A percentile compares a stretch with the other conserved stretches of the same genome.
phyloP scores from a whole-genome alignment of 2,113 vertebrate species.

The Rallus limicola region DNA sequence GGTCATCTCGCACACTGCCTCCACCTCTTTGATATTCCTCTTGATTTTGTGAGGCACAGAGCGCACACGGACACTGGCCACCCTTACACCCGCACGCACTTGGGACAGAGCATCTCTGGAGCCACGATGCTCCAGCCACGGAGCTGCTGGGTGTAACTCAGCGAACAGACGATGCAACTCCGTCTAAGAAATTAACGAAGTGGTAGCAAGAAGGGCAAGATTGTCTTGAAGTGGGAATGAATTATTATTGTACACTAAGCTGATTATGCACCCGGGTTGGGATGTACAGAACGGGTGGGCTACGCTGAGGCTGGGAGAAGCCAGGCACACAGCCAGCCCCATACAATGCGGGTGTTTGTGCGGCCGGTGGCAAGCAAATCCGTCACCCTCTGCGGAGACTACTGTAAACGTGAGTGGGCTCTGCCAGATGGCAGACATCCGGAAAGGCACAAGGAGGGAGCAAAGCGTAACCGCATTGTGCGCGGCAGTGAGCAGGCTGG shows the following conservation, averaged over 20 bases:
- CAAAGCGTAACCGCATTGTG: rapidly evolving
- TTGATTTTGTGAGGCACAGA: neutral
- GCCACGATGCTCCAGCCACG: rapidly evolving
- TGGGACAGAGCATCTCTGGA: neutral
- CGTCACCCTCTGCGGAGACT: neutral
- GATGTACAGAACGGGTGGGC: neutral
- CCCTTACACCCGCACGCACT: rapidly evolving
- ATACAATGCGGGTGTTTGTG: slow-evolving; percentile 11
- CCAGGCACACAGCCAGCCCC: neutral
- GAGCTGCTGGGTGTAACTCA: neutral
- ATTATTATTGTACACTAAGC: neutral
- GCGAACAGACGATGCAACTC: neutral
- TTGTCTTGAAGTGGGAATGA: neutral
- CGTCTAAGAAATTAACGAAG: neutral
- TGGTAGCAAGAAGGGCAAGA: neutral
- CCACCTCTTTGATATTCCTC: neutral
- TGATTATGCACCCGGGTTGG: neutral
- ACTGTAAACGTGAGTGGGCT: neutral
- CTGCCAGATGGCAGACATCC: slow-evolving; percentile 25
- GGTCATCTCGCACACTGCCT: neutral
- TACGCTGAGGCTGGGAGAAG: neutral
- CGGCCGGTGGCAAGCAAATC: neutral
- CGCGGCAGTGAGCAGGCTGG: neutral
- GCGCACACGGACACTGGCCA: rapidly evolving
- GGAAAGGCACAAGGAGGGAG: neutral